Evolutionary conservation across 2,888 invertebrate genomes (phyloP), one percentile per base, ranked within the genome.

Genomic region (Lacanobia oleracea): DNA sequence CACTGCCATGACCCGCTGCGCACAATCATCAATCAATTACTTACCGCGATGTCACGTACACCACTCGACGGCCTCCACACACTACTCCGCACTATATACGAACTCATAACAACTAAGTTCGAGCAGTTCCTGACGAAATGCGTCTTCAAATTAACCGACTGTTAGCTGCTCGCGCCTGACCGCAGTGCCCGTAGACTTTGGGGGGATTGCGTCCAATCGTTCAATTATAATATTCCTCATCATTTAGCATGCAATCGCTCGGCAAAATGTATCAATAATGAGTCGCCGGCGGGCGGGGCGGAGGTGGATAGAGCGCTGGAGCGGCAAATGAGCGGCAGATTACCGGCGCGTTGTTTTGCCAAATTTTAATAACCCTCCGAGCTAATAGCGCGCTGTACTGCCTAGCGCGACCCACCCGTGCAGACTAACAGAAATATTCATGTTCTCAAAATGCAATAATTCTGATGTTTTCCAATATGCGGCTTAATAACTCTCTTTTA

Each of bases 291-390:
- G 23, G 14, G 43, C 0, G 14, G 45, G 1, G n/a, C 33, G 14
- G 23, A 12, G 21, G 7, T 16, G 23, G 40, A 33, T 33, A 33
- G 33, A 16, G 71, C 75, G 57, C 75, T 73, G 68, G 57, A 65
- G 81, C 86, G 79, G 84, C 71, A 80, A 86, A 85, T 86, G 77
- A 86, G 75, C 67, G 64, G 21, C 86, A 78, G 75, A 85, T 86
- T 83, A 81, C 70, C 60, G 50, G 67, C 66, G 74, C 66, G 75
- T 61, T 79, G 76, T 82, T 82, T 77, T 73, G 76, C 77, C 73
- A 72, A 77, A 74, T 78, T 83, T 77, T 78, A 85, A 83, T 80
- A 78, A 83, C 72, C 68, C 50, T 59, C 72, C n/a, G 65, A 70
- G 63, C 74, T 75, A 65, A 56, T 63, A 62, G 53, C 56, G 53